Evolutionary conservation across 2,113 vertebrate species (phyloP), one percentile per base, ranked within the genome.

Genomic region (Lethenteron reissneri): DNA sequence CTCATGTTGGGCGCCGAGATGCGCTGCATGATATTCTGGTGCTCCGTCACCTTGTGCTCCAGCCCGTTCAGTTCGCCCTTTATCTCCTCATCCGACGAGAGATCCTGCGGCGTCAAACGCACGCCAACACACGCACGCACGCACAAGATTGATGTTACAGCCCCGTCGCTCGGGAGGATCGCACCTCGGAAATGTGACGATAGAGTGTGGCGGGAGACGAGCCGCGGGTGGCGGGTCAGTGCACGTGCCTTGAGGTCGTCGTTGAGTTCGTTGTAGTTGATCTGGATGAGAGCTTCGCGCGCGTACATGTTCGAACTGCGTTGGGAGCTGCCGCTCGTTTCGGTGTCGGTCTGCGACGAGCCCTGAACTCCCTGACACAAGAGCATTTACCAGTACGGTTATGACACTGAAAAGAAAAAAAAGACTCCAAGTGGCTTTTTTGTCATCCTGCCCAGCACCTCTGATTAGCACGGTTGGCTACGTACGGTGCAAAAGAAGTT

Each of bases 1-100:
- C 85, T 85, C 13, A 97, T 76, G 75, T 97, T 95, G 2, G 94
- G 94, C 56, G 84, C 79, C 11, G 83, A 73, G 12, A 85, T 87
- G 74, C 75, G 83, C 75, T 83, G 74, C 57, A 97, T 78, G 68
- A 75, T 19, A 0, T 2, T 78, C 72, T 90, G 85, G 60, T 83
- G 75, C 14, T 77, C 74, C 4, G 79, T 78, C 12, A 86, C 57
- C 2, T 83, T 80, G 70, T 86, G 78, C 73, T 73, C 80, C 69
- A 91, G 77, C 57, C 73, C 76, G 11, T 78, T 75, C 9, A 85
- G 60, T 64, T 64, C 60, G 60, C 3, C 60, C 60, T 64, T 64
- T 5, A 64, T 64, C 41, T 41, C 41, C 41, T 41, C 14, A 64
- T 64, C 60, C 2, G 17, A 64, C 60, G 14, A 64, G 17, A 64